Conservation (phyloP, 2,113 vertebrate species). For the Pelodiscus sinensis region DNA sequence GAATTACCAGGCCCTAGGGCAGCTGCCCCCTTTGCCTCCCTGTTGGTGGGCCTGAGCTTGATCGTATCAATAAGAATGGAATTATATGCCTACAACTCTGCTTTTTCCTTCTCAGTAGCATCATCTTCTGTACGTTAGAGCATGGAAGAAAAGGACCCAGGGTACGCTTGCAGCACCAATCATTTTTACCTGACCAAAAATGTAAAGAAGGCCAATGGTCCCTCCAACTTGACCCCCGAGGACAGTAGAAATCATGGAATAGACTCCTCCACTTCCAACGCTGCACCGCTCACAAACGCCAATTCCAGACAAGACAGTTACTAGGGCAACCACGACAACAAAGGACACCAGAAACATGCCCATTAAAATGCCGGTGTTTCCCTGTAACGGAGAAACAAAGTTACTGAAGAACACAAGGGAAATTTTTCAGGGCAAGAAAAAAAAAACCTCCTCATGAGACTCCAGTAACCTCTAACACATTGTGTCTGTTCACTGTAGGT, state of each 20-base stretch:
- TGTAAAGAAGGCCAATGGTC: slow-evolving; percentile 92
- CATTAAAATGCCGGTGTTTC: slow-evolving; percentile 92
- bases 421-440: background rate
- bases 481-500: background rate
- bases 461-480: background rate
- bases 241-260: slow-evolving; percentile 94
- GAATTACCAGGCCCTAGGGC: no score
- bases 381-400: slow-evolving; percentile 74
- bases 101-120: background rate
- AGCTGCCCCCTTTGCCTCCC: no score
- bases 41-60: background rate
- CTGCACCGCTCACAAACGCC: slow-evolving; percentile 88
- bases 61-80: fast-evolving
- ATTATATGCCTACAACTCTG: fast-evolving
- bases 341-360: slow-evolving; percentile 93
- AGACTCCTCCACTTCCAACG: slow-evolving; percentile 89
- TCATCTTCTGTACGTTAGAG: background rate
- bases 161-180: background rate
- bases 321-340: slow-evolving; percentile 89
- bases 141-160: background rate
- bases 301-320: slow-evolving; percentile 93
- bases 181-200: slow-evolving; percentile 92
- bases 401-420: background rate
- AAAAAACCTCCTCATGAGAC: background rate
- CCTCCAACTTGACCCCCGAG: slow-evolving; percentile 90